Percentiles rank a stretch among this genome's conserved stretches.
phyloP scores from a whole-genome alignment of 1,140 invertebrate species.

The Drosophila pruinosa region DNA sequence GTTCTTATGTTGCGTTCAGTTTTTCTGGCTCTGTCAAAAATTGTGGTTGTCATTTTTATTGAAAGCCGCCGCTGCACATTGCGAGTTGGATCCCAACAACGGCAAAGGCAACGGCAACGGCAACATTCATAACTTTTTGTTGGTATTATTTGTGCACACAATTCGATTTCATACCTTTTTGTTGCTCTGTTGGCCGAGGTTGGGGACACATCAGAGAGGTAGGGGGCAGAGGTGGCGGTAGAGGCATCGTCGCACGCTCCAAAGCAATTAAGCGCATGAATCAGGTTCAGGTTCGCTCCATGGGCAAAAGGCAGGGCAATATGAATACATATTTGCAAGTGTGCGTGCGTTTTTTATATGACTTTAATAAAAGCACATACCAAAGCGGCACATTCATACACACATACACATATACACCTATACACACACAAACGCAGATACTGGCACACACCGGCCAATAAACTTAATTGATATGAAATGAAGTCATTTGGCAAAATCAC shows the following conservation, averaged over 20 bases:
- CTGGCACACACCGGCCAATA: slow-evolving; percentile 54
- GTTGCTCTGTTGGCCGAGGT: slow-evolving; percentile 18
- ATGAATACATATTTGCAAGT: slow-evolving; percentile 10
- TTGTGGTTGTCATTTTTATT: slow-evolving; percentile 71
- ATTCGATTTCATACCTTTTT: slow-evolving; percentile 75
- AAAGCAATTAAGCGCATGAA: slow-evolving; percentile 81
- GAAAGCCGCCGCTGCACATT: slow-evolving; percentile 48
- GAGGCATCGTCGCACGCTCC: slow-evolving; percentile 64
- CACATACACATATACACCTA: not conserved
- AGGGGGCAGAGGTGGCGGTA: not conserved
- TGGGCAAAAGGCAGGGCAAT: slow-evolving; percentile 59
- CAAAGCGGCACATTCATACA: slow-evolving; percentile 14
- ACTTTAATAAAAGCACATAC: slow-evolving; percentile 43
- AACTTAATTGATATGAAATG: slow-evolving; percentile 82
- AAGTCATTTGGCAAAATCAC: slow-evolving; percentile 82
- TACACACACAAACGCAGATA: slow-evolving; percentile 5
- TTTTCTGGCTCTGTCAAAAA: slow-evolving; percentile 46
- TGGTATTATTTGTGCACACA: slow-evolving; percentile 69
- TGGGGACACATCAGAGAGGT: not conserved
- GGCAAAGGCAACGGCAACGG: slow-evolving; percentile 8
- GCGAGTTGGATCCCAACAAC: not conserved
- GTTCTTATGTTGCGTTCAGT: not conserved
- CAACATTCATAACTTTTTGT: slow-evolving; percentile 59
- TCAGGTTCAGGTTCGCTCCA: slow-evolving; percentile 71
- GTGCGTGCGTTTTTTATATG: slow-evolving; percentile 51